Conservation (phyloP, 2,888 invertebrate species). For the Electrophaes corylata region DNA sequence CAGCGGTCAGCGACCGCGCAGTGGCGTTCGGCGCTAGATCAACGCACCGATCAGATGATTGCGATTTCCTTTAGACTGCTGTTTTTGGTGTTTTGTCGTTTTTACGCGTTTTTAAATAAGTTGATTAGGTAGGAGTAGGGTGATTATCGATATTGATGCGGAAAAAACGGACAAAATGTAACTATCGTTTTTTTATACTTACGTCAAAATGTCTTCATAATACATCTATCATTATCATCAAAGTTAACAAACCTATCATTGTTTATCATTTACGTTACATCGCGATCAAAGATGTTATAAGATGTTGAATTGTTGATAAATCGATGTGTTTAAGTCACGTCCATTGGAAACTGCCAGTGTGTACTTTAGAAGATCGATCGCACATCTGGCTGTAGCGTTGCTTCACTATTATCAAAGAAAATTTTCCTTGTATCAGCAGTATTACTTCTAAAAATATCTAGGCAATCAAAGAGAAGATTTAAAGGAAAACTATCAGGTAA, state of each 20-base stretch:
- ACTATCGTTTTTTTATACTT: no score
- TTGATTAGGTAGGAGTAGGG: no score
- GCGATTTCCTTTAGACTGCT: no score
- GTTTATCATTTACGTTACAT: slow-evolving; percentile 23
- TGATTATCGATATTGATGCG: no score
- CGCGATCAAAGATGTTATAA: slow-evolving; percentile 7
- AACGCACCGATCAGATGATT: no score
- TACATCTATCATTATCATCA: not conserved
- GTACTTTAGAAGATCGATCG: slow-evolving; percentile 32
- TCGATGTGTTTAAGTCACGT: slow-evolving; percentile 29
- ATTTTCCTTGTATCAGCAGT: slow-evolving; percentile 23
- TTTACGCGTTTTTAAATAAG: no score
- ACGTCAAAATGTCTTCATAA: no score
- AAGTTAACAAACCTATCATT: slow-evolving; percentile 9
- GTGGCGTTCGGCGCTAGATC: no score
- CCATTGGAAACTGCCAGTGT: slow-evolving; percentile 38
- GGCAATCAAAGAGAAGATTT: not conserved
- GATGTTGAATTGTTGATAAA: slow-evolving; percentile 26
- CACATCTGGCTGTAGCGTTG: slow-evolving; percentile 23
- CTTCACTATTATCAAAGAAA: slow-evolving; percentile 22
- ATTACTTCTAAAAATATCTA: not conserved
- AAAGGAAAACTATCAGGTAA: not conserved
- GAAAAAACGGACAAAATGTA: no score
- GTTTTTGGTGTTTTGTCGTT: no score
- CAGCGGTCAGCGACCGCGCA: no score